Evolutionary conservation across 2,888 invertebrate species (phyloP).

Genomic region (Sceliomorpha sp.): DNA sequence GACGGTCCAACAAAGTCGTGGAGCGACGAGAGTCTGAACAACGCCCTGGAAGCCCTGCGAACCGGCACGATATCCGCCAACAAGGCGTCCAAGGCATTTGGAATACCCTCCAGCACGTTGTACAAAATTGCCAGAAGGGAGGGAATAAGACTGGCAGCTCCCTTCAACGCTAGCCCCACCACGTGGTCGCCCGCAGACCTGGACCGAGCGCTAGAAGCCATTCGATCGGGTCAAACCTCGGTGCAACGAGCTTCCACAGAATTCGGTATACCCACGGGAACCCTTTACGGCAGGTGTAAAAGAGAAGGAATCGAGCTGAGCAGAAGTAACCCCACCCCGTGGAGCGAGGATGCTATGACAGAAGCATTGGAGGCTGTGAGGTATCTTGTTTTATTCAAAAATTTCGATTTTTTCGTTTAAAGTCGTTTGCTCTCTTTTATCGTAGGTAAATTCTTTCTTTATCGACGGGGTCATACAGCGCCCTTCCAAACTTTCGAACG

Average conservation of each 20-base stretch:
- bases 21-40: constrained; percentile 91
- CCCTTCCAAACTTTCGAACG: background rate
- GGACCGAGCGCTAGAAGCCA: constrained; percentile 90
- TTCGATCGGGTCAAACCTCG: constrained; percentile 89
- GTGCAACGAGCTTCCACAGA: constrained; percentile 93
- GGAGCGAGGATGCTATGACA: constrained; percentile 96
- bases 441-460: no score
- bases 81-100: constrained; percentile 94
- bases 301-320: constrained; percentile 94
- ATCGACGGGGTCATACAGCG: no score
- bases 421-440: background rate
- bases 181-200: constrained; percentile 93
- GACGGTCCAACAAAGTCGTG: constrained; percentile 93
- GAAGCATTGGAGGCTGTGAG: constrained; percentile 94
- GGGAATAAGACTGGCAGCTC: constrained; percentile 92
- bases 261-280: constrained; percentile 94
- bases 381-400: no score
- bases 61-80: constrained; percentile 94
- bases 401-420: background rate
- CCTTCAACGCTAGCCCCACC: constrained; percentile 94
- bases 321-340: constrained; percentile 93
- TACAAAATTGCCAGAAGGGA: constrained; percentile 95
- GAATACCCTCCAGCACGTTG: constrained; percentile 94
- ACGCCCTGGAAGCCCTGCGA: constrained; percentile 89
- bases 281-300: constrained; percentile 93